Percentiles rank a stretch among this genome's conserved stretches.
Evolutionary conservation across 2,888 invertebrate genomes (phyloP).

Genomic region (Drosophila siamana): DNA sequence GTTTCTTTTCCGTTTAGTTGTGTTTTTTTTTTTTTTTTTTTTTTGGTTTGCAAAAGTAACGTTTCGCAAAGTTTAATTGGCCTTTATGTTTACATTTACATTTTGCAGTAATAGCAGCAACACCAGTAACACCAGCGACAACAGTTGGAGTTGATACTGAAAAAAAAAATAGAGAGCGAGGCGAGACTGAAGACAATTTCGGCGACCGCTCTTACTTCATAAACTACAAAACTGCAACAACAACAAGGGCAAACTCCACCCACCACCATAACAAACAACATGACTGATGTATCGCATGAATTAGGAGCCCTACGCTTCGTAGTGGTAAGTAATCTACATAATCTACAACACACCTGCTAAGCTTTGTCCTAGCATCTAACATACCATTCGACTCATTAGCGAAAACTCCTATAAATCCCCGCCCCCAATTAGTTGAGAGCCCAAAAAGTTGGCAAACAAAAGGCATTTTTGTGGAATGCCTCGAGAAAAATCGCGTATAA

Average conservation of each 20-base stretch:
- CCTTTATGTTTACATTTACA: conserved; percentile 46
- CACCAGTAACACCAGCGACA: not conserved
- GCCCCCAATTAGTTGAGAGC: conserved; percentile 28
- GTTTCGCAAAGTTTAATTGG: conserved; percentile 58
- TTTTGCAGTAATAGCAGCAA: conserved; percentile 16
- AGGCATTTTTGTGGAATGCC: conserved; percentile 62
- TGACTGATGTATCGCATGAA: conserved; percentile 85
- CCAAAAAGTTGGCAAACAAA: conserved; percentile 23
- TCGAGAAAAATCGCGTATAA: conserved; percentile 13
- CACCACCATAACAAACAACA: conserved; percentile 56
- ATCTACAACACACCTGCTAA: not conserved
- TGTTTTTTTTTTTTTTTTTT: conserved; percentile 29
- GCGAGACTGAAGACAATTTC: conserved; percentile 26
- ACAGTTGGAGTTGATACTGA: conserved; percentile 21
- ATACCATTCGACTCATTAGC: not conserved
- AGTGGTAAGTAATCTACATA: conserved; percentile 83
- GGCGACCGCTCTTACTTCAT: conserved; percentile 32
- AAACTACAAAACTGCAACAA: conserved; percentile 48
- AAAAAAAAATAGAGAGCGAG: conserved; percentile 35
- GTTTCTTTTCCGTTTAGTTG: conserved; percentile 62
- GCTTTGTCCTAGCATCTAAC: too few relatives aligned
- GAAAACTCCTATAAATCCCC: conserved; percentile 1
- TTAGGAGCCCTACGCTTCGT: conserved; percentile 84
- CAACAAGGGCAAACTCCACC: not conserved
- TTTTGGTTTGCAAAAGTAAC: conserved; percentile 29